Conservation (phyloP, 2,888 invertebrate species). For the Amiota communis region DNA sequence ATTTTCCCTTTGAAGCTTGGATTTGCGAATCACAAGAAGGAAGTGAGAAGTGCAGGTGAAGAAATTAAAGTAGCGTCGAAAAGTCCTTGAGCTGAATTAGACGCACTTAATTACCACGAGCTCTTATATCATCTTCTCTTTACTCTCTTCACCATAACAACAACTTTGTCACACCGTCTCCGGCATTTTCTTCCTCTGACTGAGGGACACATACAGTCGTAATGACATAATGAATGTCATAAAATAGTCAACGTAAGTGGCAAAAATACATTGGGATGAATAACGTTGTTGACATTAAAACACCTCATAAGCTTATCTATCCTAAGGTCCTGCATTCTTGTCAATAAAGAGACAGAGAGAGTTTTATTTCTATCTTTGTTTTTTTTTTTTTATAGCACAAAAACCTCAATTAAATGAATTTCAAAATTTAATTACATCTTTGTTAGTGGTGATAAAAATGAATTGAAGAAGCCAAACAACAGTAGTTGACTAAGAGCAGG, state of each 20-base stretch:
- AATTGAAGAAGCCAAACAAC: constrained; percentile 20
- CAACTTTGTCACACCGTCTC: too few species aligned
- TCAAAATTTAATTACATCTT: constrained; percentile 58
- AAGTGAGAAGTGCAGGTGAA: neutral
- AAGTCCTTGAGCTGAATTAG: constrained; percentile 61
- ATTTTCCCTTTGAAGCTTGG: constrained; percentile 16
- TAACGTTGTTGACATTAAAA: too few species aligned
- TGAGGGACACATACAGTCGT: too few species aligned
- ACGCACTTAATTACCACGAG: constrained; percentile 65
- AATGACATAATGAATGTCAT: constrained; percentile 14
- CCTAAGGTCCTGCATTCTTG: too few species aligned
- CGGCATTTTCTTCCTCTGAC: too few species aligned
- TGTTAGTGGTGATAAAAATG: constrained; percentile 36
- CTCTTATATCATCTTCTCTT: neutral
- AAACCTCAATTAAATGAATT: constrained; percentile 50
- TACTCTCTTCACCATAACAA: too few species aligned
- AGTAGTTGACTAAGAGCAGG: too few species aligned
- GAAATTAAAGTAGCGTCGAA: neutral
- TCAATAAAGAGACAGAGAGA: too few species aligned
- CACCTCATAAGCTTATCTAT: too few species aligned
- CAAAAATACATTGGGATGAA: too few species aligned
- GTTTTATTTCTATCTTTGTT: too few species aligned
- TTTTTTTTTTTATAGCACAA: too few species aligned
- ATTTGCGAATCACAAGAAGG: neutral
- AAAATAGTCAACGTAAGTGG: constrained; percentile 24